Evolutionary conservation across 64 coral and sea anemone species (phyloP), one percentile per base, ranked within the genome.

Genomic region (Stylophora pistillata): DNA sequence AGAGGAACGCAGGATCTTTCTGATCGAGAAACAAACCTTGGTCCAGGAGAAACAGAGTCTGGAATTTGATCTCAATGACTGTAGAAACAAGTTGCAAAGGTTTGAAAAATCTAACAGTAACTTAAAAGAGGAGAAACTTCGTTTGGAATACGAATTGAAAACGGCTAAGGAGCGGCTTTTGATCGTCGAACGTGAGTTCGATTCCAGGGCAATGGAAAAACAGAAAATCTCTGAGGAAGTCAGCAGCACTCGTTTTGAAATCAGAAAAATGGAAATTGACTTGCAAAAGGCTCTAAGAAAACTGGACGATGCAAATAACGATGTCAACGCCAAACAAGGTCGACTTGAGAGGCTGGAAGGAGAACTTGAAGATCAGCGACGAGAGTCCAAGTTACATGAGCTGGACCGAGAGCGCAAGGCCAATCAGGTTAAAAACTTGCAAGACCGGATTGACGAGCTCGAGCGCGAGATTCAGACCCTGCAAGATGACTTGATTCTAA

Each of bases 391-490:
- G 62, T 84, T 37, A 84, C 62, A 18, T 70, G 80, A 84, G 31
- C 12, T 84, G 31, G 61, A 84, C 15, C 62, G 63, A 21, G 80
- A 84, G 10, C 31, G 65, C 60, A 84, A 69, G 32, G 41, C 61
- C 34, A 70, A 63, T 69, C 60, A 84, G 80, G 58, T 84, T 84
- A 53, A 37, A 47, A 74, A 26, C 16, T 77, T 93, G 27, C 79
- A 97, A 54, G 27, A 77, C 12, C 80, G 79, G 37, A 93, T 97
- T 77, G 85, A 88, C 23, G 68, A 74, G 4, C 55, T 97, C 37
- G 87, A 97, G 57, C 76, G 74, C 10, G 95, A 97, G 70, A 61
- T 97, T 17, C 74, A 87, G 71, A 90, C 64, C 23, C 78, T 93
- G 13, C 76, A 90, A 17, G 82, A 93, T 57, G 91, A 97, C 29